Percentiles rank a stretch among this genome's conserved stretches.
Conservation (phyloP, 2,888 invertebrate species). For the Polymixis flavicincta region DNA sequence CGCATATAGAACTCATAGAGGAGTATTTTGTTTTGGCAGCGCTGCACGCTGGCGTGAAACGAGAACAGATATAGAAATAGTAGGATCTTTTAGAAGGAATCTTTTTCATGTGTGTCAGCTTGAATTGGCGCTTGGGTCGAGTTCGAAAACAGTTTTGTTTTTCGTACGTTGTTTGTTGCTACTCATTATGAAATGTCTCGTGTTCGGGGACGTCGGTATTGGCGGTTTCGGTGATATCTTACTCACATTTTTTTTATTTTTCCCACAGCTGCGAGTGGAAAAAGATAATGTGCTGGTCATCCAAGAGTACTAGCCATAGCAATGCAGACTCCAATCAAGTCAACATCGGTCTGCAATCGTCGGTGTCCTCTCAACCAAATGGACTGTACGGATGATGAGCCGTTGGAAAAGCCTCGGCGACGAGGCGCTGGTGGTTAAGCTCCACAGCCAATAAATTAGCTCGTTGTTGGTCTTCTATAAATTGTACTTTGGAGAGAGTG, state of each 20-base stretch:
- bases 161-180: too few species aligned
- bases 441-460: not conserved
- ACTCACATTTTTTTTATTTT: not conserved
- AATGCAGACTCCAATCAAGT: slow-evolving; percentile 2
- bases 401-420: not conserved
- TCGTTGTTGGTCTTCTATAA: not conserved
- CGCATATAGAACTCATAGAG: too few species aligned
- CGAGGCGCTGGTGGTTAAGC: not conserved
- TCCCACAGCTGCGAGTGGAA: not conserved
- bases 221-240: too few species aligned
- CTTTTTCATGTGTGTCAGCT: too few species aligned
- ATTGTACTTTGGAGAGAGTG: not conserved
- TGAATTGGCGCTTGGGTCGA: too few species aligned
- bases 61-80: too few species aligned
- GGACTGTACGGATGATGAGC: not conserved
- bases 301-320: not conserved
- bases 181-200: too few species aligned
- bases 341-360: slow-evolving; percentile 70
- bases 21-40: too few species aligned
- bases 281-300: not conserved
- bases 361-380: not conserved
- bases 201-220: too few species aligned
- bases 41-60: too few species aligned
- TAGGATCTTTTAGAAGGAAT: too few species aligned
- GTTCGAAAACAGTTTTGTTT: too few species aligned